Evolutionary conservation across 1,140 invertebrate genomes (phyloP), one percentile per base, ranked within the genome.

Genomic region (Zaprionus ornatus): DNA sequence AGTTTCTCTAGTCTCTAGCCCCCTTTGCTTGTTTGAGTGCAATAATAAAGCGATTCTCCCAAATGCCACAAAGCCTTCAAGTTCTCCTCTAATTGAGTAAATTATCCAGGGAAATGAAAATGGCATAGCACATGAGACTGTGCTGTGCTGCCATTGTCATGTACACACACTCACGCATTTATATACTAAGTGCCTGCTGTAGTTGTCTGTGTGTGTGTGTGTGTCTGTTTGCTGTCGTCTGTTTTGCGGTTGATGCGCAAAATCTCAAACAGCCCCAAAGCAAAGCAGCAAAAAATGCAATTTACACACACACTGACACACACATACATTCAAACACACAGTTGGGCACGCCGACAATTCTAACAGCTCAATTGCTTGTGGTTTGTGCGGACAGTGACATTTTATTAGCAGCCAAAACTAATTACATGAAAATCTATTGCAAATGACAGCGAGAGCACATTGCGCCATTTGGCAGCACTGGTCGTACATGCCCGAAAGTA

Each of bases 21-120:
- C 62, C 32, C 62, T 40, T n/a, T 21, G 29, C 57, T 73, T 56
- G 55, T 73, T 67, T 70, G 82, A 90, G 85, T 81, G 84, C 84
- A 90, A 79, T 81, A 88, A 88, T 84, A 90, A 88, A 88, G 78
- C 81, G 85, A 90, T 90, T 90, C 81, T 77, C 68, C 74, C 71
- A 79, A 88, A 90, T 88, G 84, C 84, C 85, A 83, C 85, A 88
- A 90, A 88, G 84, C 81, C 84, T 79, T 82, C 78, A 79, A 90
- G 81, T 85, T 90, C 81, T 50, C 32, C 56, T 83, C 81, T 88
- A 90, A 88, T 88, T 88, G 85, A 84, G 85, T 90, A 81, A 88
- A 88, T 90, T 88, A 84, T 81, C 78, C 59, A 71, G 84, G 85
- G 84, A 90, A 90, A 85, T 79, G 74, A 81, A 85, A 90, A 79